Evolutionary conservation across 2,888 invertebrate genomes (phyloP).

Genomic region (Drosophila peninsularis): DNA sequence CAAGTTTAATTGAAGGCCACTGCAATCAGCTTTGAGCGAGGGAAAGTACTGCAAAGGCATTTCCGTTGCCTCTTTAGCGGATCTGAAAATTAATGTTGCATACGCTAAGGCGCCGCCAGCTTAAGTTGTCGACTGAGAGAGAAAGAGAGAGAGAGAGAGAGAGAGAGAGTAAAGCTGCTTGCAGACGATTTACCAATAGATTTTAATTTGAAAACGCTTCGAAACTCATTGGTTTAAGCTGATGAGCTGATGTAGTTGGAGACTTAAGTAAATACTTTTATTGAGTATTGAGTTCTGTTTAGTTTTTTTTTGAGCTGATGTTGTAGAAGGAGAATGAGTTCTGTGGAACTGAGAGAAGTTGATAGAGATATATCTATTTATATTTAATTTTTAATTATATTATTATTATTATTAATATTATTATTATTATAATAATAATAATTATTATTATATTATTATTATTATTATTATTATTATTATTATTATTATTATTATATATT

Average conservation of each 20-base stretch:
- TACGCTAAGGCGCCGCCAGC: constrained; percentile 13
- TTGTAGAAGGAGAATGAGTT: no score
- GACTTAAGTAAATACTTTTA: not conserved
- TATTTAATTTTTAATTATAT: no score
- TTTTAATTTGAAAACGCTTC: constrained; percentile 12
- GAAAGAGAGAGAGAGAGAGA: no score
- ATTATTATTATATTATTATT: no score
- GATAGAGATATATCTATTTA: no score
- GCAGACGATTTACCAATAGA: constrained; percentile 4
- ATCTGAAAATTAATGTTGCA: constrained; percentile 35
- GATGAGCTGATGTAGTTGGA: not conserved
- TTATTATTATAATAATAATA: no score
- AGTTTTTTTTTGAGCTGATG: no score
- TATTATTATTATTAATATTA: no score
- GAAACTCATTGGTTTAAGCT: constrained; percentile 3
- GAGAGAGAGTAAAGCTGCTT: not conserved
- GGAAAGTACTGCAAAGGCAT: constrained; percentile 18
- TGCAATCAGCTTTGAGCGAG: constrained; percentile 33
- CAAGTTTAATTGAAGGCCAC: constrained; percentile 50
- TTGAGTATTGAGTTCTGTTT: not conserved
- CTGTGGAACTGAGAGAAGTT: no score
- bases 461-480: no score
- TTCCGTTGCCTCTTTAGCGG: constrained; percentile 26
- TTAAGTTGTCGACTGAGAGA: constrained; percentile 4
- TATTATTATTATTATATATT: no score